Evolutionary conservation across 2,113 vertebrate genomes (phyloP), one percentile per base, ranked within the genome.

Genomic region (Silurus glanis): DNA sequence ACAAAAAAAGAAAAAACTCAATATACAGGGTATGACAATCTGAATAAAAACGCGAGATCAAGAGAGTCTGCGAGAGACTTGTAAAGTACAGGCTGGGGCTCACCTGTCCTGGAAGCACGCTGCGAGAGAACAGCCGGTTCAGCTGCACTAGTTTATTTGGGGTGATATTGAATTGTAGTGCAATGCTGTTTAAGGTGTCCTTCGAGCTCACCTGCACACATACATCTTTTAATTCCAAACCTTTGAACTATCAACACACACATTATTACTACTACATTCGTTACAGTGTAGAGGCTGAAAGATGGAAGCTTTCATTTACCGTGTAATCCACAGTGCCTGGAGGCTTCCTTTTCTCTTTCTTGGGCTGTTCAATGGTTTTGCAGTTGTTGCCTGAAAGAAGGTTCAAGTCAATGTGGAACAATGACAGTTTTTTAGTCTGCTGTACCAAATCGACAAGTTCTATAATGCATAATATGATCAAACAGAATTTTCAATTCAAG

Each of bases 61-160:
- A 7, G 16, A 28, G 14, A 59, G 5, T 21, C 47, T 12, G 28
- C 7, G 23, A 82, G 80, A 51, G 23, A 49, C 3, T 28, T 16
- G 16, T 0, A 9, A 51, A 61, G 6, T 25, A 9, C 4, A 62
- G 75, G 17, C 4, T 12, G 23, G n/a, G 9, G 67, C 91, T 92
- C 96, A 99, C 98, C 97, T 99, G 98, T 87, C 98, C 97, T 51
- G 98, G 96, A 91, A 98, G 96, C 88, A 99, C 94, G 0, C 97
- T 98, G 72, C 94, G 97, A 0, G 96, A 96, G 90, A 97, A 99
- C 88, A 99, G 97, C 84, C 96, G 97, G 94, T 99, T 99, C 82
- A 99, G 92, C 91, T 99, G 97, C 90, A 99, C 97, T 91, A 99
- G 94, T 91, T 97, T 97, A 93, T 98, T 99, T 62, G 98, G 98